Percentiles rank a stretch among this genome's conserved stretches.
Conservation (phyloP, 1,140 invertebrate species). For the Sweltsa coloradensis region DNA sequence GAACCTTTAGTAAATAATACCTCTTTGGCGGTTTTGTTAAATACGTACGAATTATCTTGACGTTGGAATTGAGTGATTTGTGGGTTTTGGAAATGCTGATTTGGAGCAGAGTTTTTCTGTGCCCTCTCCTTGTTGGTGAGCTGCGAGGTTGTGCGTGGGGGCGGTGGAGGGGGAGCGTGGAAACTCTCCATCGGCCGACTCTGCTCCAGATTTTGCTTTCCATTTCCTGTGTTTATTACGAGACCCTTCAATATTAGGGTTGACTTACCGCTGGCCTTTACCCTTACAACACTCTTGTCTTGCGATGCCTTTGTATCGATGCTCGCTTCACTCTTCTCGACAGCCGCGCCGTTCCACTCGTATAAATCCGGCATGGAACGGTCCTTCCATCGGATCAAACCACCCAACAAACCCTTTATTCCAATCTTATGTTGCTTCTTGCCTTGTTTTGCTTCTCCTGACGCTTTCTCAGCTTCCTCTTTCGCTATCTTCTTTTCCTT, state of each 20-base stretch:
- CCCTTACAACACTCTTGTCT: constrained; percentile 9
- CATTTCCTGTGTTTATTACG: constrained; percentile 51
- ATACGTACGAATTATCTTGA: no score
- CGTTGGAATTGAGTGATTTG: no score
- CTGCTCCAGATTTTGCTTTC: constrained; percentile 69
- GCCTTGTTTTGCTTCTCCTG: constrained; percentile 50
- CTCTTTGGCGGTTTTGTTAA: no score
- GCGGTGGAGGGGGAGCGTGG: constrained; percentile 75
- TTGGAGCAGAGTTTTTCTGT: neutral
- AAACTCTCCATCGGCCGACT: constrained; percentile 85
- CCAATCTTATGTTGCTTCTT: constrained; percentile 87
- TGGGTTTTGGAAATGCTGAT: no score
- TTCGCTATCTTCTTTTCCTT: constrained; percentile 40
- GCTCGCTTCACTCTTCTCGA: neutral
- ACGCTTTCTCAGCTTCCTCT: constrained; percentile 34
- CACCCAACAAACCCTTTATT: constrained; percentile 78
- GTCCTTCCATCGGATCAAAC: constrained; percentile 76
- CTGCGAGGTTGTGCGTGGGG: constrained; percentile 73
- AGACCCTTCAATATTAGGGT: constrained; percentile 65
- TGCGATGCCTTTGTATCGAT: constrained; percentile 3
- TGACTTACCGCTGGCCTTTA: constrained; percentile 7
- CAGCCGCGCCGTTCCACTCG: constrained; percentile 44
- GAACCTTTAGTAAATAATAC: constrained; percentile 12
- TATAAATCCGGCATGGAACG: constrained; percentile 82
- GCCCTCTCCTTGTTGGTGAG: constrained; percentile 28